Conservation (phyloP, 2,888 invertebrate genomes). For the Metallyticus violacea region DNA sequence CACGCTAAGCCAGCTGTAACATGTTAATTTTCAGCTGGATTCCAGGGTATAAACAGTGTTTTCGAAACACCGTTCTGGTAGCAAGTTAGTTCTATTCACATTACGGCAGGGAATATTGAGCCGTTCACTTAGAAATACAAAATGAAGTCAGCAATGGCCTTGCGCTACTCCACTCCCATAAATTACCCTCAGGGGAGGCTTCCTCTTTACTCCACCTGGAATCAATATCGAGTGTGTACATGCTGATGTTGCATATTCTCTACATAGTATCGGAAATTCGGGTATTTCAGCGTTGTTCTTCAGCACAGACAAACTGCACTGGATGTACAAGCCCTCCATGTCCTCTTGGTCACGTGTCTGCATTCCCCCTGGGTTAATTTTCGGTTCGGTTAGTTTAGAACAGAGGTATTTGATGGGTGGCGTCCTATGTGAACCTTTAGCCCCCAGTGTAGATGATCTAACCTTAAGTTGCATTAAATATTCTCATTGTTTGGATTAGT, state of each 20-base stretch:
- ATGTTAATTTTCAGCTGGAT: too few species aligned
- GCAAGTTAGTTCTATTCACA: too few species aligned
- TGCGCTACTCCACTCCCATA: not conserved
- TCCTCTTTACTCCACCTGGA: not conserved
- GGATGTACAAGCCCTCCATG: not conserved
- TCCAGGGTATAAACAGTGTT: too few species aligned
- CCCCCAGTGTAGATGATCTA: too few species aligned
- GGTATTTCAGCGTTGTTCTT: not conserved
- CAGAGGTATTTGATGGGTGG: too few species aligned
- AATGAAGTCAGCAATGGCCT: not conserved
- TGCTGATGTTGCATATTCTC: not conserved
- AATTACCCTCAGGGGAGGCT: not conserved
- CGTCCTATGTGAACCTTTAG: too few species aligned
- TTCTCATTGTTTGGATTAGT: too few species aligned
- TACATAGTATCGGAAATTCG: not conserved
- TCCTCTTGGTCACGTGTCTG: not conserved
- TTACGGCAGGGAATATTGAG: not conserved
- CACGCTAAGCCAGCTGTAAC: too few species aligned
- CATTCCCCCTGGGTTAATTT: not conserved
- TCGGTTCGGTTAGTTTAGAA: not conserved
- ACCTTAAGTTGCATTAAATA: too few species aligned
- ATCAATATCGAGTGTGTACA: not conserved
- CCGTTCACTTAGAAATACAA: not conserved
- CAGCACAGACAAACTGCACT: too few species aligned
- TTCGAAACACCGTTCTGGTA: too few species aligned